Percentiles rank a stretch among this genome's conserved stretches.
These are phyloP conservation scores for Rhopilema esculentum DNA, from an alignment of 30 jellyfish, hydroid and myxozoan species.

Conservation along the genomic window DNA sequence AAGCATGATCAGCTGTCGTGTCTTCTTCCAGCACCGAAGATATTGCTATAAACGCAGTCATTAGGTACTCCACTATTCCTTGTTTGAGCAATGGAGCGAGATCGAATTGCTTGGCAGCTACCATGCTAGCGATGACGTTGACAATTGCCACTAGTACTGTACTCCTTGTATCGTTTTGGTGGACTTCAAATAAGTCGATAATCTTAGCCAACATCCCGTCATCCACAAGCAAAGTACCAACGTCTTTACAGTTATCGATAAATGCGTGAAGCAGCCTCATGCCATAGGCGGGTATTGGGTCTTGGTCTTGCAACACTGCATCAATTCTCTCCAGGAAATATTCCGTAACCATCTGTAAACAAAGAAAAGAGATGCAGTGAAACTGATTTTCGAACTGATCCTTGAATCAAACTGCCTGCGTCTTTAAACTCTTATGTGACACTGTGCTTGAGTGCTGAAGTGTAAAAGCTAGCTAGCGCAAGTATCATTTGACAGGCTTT, in stretches of 20 bases:
- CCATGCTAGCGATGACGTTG: slow-evolving; percentile 70
- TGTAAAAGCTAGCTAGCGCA: too few relatives aligned
- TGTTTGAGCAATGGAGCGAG: slow-evolving; percentile 54
- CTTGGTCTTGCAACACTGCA: slow-evolving; percentile 81
- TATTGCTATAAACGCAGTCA: slow-evolving; percentile 87
- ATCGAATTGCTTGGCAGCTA: slow-evolving; percentile 47
- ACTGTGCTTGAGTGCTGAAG: too few relatives aligned
- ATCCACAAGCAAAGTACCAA: slow-evolving; percentile 31
- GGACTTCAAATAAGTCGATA: slow-evolving; percentile 54
- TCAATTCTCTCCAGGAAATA: slow-evolving; percentile 56
- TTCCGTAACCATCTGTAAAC: slow-evolving; percentile 56
- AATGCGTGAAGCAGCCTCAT: slow-evolving; percentile 73
- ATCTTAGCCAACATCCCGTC: slow-evolving; percentile 49
- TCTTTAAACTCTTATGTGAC: too few relatives aligned
- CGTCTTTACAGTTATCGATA: slow-evolving; percentile 57
- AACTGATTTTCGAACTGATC: background rate
- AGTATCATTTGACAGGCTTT: too few relatives aligned
- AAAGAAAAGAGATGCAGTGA: background rate
- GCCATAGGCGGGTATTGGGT: slow-evolving; percentile 87
- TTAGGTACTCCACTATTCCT: slow-evolving; percentile 73
- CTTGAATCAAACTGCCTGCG: too few relatives aligned
- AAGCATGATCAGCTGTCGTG: slow-evolving; percentile 44
- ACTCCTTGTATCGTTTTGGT: slow-evolving; percentile 68
- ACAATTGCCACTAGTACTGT: slow-evolving; percentile 69
- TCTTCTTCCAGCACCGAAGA: slow-evolving; percentile 80